phyloP scores from a whole-genome alignment of 2,113 vertebrate genomes.

The Crotalus helleri region DNA sequence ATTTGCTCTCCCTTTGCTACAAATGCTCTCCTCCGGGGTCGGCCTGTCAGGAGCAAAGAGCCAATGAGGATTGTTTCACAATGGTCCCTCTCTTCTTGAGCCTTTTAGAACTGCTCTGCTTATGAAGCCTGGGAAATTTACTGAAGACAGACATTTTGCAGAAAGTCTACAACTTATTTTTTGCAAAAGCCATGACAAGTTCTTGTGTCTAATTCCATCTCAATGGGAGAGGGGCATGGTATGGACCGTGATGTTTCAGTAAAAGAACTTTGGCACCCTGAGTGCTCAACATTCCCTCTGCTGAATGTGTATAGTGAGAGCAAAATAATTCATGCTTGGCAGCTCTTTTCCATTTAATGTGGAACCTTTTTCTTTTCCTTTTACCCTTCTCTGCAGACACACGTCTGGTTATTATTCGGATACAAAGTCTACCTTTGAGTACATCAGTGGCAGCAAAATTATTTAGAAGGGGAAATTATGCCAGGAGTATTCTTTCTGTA shows the following conservation, averaged over 20 bases:
- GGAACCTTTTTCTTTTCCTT: constrained; percentile 45
- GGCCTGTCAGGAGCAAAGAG: neutral
- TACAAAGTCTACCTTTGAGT: constrained; percentile 30
- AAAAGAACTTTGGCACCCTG: constrained; percentile 23
- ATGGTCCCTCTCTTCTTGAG: neutral
- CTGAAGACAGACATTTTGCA: neutral
- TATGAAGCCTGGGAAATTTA: neutral
- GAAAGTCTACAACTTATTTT: neutral
- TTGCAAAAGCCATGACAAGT: neutral
- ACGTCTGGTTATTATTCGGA: constrained; percentile 41
- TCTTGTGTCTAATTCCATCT: neutral
- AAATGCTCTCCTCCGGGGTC: neutral
- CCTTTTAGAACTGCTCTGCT: neutral
- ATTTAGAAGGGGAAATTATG: constrained; percentile 12
- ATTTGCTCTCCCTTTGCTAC: neutral
- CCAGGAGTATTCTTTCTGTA: neutral
- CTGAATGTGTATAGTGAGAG: constrained; percentile 42
- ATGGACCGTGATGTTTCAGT: neutral
- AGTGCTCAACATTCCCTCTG: constrained; percentile 47
- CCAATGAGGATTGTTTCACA: neutral
- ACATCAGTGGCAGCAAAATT: constrained; percentile 3
- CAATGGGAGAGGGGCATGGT: neutral
- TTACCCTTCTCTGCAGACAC: constrained; percentile 31
- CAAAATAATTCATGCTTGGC: constrained; percentile 38
- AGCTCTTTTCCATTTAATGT: constrained; percentile 41